Evolutionary conservation across 2,797 vertebrate species (phyloP).

Genomic region (Nyctalus aviator): DNA sequence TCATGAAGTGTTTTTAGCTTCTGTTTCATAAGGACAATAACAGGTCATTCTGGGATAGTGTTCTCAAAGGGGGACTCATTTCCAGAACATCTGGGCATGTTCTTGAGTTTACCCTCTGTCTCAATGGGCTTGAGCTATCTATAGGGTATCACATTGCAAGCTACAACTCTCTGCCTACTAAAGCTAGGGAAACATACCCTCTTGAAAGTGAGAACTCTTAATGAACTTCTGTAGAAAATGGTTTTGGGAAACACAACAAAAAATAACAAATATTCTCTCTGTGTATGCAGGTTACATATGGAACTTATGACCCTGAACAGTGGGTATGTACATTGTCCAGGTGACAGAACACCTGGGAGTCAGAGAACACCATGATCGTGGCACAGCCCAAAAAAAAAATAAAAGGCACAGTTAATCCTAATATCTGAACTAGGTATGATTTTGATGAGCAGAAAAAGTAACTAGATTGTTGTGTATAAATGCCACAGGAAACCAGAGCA

Average conservation of each 20-base stretch:
- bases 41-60: background rate
- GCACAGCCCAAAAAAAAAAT: rapidly evolving
- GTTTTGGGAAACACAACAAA: background rate
- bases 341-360: conserved; percentile 37
- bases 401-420: background rate
- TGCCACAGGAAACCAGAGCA: conserved; percentile 25
- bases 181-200: background rate
- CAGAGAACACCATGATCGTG: background rate
- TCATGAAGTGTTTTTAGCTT: background rate
- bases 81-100: background rate
- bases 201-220: background rate
- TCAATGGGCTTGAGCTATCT: background rate
- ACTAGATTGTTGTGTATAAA: conserved; percentile 18
- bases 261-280: background rate
- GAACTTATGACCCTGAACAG: conserved; percentile 7
- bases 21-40: background rate
- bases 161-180: background rate
- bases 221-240: background rate
- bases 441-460: conserved; percentile 67
- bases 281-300: background rate
- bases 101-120: background rate
- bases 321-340: background rate
- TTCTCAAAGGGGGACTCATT: background rate
- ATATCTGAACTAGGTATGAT: background rate
- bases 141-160: rapidly evolving